Base-by-base conservation (phyloP, 2,797 vertebrate species). In the Naso thynnoides region DNA sequence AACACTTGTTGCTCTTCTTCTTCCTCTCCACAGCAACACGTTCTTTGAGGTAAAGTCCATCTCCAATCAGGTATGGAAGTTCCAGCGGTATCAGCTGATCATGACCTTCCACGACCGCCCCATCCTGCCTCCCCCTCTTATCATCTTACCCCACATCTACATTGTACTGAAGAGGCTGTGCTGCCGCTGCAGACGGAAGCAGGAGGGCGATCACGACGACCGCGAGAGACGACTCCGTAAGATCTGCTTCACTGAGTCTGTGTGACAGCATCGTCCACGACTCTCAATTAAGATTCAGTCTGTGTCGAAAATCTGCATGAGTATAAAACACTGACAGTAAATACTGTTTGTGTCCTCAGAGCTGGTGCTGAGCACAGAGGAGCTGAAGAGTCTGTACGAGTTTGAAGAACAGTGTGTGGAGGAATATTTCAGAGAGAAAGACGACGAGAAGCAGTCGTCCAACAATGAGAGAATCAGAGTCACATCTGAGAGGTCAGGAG, bases 1-100 rank as follows among this genome's bases (percentile, higher is more conserved):
- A n/a, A n/a, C n/a, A n/a, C n/a, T n/a, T n/a, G n/a, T n/a, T n/a
- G n/a, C n/a, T n/a, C n/a, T 19, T 31, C 26, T n/a, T 38, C 31
- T 55, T 59, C 9, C 5, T 38, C 36, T 70, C 31, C 8, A 55
- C 94, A 99, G 98, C 89, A 99, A 99, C 88, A 99, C 98, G 6
- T 99, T 99, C 91, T 98, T 98, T 69, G 97, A 99, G 86, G 97
- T 99, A 19, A 99, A 99, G 81, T 99, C 97, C 73, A 98, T 99
- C 88, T 99, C 98, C 54, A 99, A 99, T 89, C 97, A 99, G 91
- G 96, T 99, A 42, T 99, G 98, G 98, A 99, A 99, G 88, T 99
- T 98, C 88, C 98, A 99, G 88, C 92, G 98, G 0, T 99, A 99
- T 70, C 97, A 99, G 90, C 92, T 99, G 81, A 99, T 99, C 70